Evolutionary conservation across 2,113 vertebrate species (phyloP).

Genomic region (Nyctibius bracteatus): DNA sequence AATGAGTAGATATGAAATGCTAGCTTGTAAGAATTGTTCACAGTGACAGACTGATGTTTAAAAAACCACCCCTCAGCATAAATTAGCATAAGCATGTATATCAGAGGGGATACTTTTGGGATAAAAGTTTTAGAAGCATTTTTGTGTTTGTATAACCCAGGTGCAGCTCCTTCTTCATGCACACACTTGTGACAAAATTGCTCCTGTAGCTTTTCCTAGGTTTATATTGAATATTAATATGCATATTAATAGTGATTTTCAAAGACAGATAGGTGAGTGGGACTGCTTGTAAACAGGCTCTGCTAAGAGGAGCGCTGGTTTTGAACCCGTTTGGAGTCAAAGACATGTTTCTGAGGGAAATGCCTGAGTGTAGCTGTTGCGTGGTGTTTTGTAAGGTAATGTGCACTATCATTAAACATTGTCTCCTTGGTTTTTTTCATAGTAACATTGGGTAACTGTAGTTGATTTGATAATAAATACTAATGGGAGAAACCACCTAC

Average conservation of each 20-base stretch:
- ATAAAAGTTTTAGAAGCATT: neutral
- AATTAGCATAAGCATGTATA: neutral
- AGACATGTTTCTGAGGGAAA: slow-evolving; percentile 14
- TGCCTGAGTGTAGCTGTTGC: neutral
- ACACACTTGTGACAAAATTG: neutral
- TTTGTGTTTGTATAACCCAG: neutral
- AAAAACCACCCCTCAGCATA: rapidly evolving
- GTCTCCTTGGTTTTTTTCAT: neutral
- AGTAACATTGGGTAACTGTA: neutral
- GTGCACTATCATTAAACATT: neutral
- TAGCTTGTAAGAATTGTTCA: neutral
- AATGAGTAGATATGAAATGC: neutral
- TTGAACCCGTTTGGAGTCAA: neutral
- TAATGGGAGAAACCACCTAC: neutral
- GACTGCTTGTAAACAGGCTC: neutral
- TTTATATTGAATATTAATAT: neutral
- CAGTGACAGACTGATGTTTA: neutral
- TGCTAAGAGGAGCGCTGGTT: neutral
- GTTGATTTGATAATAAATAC: neutral
- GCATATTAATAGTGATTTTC: neutral
- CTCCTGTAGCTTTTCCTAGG: neutral
- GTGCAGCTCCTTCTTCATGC: neutral
- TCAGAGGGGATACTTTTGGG: neutral
- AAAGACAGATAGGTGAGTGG: neutral
- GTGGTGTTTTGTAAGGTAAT: neutral